These are phyloP conservation scores for Hyles euphorbiae DNA, from an alignment of 1,140 invertebrate genomes.

Conservation along the genomic window DNA sequence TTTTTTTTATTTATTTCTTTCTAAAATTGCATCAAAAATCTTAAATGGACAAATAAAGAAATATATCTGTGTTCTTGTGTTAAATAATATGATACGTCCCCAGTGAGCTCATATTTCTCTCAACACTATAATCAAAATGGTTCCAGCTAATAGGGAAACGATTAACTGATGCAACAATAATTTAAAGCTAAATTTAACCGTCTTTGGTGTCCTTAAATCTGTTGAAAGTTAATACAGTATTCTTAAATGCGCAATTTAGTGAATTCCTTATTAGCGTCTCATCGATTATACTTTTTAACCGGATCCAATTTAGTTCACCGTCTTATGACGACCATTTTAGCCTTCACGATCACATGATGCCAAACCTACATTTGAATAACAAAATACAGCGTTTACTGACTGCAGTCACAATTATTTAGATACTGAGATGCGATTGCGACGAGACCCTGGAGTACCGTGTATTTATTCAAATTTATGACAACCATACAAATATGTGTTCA, in stretches of 20 bases:
- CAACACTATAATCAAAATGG: too few relatives aligned
- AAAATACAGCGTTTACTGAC: conserved; percentile 15
- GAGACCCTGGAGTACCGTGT: not conserved
- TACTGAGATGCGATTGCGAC: conserved; percentile 12
- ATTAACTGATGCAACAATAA: too few relatives aligned
- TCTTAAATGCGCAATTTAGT: not conserved
- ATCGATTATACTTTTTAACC: conserved; percentile 4
- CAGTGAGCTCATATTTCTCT: too few relatives aligned
- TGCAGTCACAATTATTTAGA: conserved; percentile 12
- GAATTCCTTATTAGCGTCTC: not conserved
- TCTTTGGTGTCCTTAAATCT: too few relatives aligned
- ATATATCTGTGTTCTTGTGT: too few relatives aligned
- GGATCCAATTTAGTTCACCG: conserved; percentile 12
- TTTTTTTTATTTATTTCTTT: too few relatives aligned
- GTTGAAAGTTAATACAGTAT: too few relatives aligned
- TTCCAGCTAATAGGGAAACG: too few relatives aligned
- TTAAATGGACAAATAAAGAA: too few relatives aligned
- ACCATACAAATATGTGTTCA: not conserved
- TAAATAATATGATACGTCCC: too few relatives aligned
- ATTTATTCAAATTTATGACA: conserved; percentile 16
- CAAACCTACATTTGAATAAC: conserved; percentile 24
- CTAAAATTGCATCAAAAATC: too few relatives aligned
- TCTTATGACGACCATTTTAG: conserved; percentile 9
- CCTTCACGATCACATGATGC: conserved; percentile 24
- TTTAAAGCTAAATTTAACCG: too few relatives aligned